Conservation (phyloP, 2,797 vertebrate genomes). For the Sardinella longiceps region DNA sequence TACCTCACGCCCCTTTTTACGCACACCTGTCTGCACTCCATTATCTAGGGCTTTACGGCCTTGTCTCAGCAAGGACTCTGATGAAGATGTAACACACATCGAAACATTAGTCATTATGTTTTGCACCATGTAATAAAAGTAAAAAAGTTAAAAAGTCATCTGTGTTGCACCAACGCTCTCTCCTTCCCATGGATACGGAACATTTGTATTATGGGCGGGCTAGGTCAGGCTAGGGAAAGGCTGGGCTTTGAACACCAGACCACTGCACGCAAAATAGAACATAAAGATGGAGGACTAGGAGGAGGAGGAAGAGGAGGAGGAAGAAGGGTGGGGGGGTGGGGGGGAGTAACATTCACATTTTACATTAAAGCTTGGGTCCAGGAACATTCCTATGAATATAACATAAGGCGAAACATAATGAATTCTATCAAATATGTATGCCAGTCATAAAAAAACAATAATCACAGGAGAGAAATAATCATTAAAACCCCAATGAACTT, state of each 20-base stretch:
- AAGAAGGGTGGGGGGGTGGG: background rate
- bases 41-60: too few relatives aligned
- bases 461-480: background rate
- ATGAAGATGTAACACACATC: too few relatives aligned
- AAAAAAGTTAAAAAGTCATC: too few relatives aligned
- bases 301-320: background rate
- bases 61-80: too few relatives aligned
- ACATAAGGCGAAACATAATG: background rate
- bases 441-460: background rate
- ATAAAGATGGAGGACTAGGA: background rate
- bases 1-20: too few relatives aligned
- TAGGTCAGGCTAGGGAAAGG: too few relatives aligned
- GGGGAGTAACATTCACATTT: background rate
- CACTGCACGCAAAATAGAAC: background rate
- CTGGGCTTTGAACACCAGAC: background rate
- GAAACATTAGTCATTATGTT: too few relatives aligned
- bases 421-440: constrained; percentile 21
- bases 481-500: background rate
- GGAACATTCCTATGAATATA: constrained; percentile 1
- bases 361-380: background rate
- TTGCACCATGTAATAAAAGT: too few relatives aligned
- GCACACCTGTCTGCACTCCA: too few relatives aligned
- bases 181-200: too few relatives aligned
- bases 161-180: too few relatives aligned
- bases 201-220: too few relatives aligned